phyloP scores from a whole-genome alignment of 2,113 vertebrate species.

The Benitochromis conjunctus region DNA sequence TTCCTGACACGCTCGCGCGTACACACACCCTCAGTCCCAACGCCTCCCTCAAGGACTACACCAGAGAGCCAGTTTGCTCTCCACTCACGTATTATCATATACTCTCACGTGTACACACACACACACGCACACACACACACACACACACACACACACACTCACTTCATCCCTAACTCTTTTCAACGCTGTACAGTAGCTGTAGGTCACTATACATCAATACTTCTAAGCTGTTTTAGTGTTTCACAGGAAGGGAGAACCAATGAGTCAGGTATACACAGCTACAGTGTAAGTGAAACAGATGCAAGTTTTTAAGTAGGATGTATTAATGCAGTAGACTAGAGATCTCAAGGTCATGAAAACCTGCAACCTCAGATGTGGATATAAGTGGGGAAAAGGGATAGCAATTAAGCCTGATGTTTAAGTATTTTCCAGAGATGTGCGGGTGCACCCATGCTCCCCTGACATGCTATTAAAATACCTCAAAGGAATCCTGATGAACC shows the following conservation, averaged over 20 bases:
- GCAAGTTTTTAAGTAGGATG: neutral
- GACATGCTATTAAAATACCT: neutral
- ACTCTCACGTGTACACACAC: neutral
- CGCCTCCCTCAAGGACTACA: slow-evolving; percentile 31
- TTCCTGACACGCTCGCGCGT: slow-evolving; percentile 38
- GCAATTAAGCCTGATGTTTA: neutral
- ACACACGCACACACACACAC: neutral
- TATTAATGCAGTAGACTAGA: neutral
- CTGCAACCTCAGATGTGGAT: neutral
- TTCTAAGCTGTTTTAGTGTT: slow-evolving; percentile 2
- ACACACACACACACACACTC: neutral
- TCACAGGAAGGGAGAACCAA: neutral
- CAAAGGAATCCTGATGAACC: neutral
- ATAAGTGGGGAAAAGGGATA: neutral
- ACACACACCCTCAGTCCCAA: slow-evolving; percentile 10
- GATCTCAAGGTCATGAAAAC: neutral
- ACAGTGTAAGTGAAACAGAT: neutral
- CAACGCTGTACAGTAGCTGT: neutral
- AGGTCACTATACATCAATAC: slow-evolving; percentile 12
- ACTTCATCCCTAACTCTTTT: neutral
- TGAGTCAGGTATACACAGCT: neutral
- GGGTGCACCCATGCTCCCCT: neutral
- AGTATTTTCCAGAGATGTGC: neutral
- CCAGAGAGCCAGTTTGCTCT: slow-evolving; percentile 41
- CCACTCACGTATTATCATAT: slow-evolving; percentile 44